Base-by-base conservation (phyloP, 1,140 invertebrate species). In the Aphaenogaster ashmeadi region DNA sequence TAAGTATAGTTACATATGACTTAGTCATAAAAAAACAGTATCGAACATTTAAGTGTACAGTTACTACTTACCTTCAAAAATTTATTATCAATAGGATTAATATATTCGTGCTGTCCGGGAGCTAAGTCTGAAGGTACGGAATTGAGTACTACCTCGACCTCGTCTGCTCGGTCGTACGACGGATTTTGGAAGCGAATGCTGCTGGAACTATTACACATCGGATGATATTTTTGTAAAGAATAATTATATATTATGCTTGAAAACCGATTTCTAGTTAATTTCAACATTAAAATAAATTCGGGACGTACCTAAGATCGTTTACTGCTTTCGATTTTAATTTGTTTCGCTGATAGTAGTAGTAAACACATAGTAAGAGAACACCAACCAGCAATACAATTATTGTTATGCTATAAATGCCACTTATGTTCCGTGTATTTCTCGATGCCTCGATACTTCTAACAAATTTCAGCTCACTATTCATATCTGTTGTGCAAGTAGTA, bases 111-210 rank as follows among this genome's bases (percentile, higher is more conserved):
- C 86, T 95, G 92, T 5, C 94, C 93, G 3, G 93, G 94, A 75
- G 92, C 84, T 27, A 95, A 89, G 79, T 92, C 89, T 18, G 92
- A 83, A 66, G 69, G 72, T 58, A 90, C 66, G 8, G 62, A 58
- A 80, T 89, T 90, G 13, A 87, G 15, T 3, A 75, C 64, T 8
- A 74, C 8, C 5, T 58, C 52, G 3, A 87, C 64, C 27, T 89
- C 88, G 6, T 50, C 88, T 33, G 86, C 89, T 77, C 88, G 90
- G 60, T 91, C 92, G 90, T 92, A 94, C 11, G 89, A 89, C 44
- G 94, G 94, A 93, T 95, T 95, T 90, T 95, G 93, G 44, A 96
- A 96, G 72, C 90, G 89, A 89, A 96, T 95, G 36, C 95, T 95
- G 88, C 33, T 56, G 3, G 66, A 47, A 67, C 60, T 27, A 72